phyloP scores from a whole-genome alignment of 2,113 vertebrate genomes.

The Furnarius figulus region DNA sequence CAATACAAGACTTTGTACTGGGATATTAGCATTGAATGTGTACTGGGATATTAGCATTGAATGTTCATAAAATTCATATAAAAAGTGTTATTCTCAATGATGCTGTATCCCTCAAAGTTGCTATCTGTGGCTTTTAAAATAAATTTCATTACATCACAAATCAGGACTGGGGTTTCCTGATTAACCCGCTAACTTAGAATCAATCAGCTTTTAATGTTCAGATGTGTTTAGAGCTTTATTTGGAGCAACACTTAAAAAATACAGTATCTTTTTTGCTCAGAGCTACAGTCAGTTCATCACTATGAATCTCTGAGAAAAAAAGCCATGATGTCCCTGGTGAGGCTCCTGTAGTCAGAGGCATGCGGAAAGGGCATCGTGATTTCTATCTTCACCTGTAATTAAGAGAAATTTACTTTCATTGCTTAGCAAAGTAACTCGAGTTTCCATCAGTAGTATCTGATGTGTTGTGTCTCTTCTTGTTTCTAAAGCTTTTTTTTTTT shows the following conservation, averaged over 20 bases:
- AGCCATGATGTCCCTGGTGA: accelerated
- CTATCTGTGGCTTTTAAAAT: neutral
- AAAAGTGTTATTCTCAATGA: neutral
- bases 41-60: neutral
- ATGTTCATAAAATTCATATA: neutral
- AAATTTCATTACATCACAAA: neutral
- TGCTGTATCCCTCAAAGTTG: neutral
- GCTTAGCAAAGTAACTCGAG: neutral
- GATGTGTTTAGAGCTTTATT: neutral
- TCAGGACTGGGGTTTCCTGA: neutral
- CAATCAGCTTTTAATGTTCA: neutral
- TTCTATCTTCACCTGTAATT: neutral
- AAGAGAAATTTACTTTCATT: neutral
- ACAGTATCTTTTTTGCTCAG: neutral
- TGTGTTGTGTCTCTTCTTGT: neutral
- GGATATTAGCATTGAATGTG: neutral
- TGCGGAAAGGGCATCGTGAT: neutral
- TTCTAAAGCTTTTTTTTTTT: neutral
- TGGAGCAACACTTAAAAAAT: neutral
- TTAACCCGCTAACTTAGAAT: neutral
- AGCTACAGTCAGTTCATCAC: neutral
- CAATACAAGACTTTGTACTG: neutral
- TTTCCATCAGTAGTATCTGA: neutral
- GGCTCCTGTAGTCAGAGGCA: neutral
- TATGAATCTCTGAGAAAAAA: neutral